Evolutionary conservation across 2,113 vertebrate species (phyloP), one percentile per base, ranked within the genome.

Genomic region (Phrynocephalus versicolor): DNA sequence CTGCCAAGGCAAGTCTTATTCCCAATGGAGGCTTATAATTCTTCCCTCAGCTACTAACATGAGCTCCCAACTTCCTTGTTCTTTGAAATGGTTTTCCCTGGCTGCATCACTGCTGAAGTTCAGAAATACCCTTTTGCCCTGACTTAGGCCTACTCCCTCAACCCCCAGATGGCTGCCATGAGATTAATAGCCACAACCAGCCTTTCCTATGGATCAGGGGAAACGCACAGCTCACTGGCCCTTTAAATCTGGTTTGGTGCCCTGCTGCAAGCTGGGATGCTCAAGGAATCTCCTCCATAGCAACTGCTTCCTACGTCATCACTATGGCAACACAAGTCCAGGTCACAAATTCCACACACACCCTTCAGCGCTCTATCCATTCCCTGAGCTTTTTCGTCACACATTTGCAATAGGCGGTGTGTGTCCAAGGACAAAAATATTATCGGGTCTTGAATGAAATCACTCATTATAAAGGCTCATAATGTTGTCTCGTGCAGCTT

Each of bases 241-340:
- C 67, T 74, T 84, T 74, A 84, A 84, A 80, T 67, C 1, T n/a
- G 27, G n/a, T 70, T 76, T 80, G 78, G 19, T 79, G 78, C 82
- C 73, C 33, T 83, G 77, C 33, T 23, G 70, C 62, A 79, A 27
- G 45, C 77, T 18, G 27, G n/a, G 64, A 67, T 33, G 18, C 60
- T 69, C 60, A 65, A 79, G 70, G 82, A 87, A 84, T 79, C 76
- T 80, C 77, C 87, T 67, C 87, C 82, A 80, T 55, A 27, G 82
- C 62, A 83, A 84, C 76, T 67, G 70, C 82, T 18, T 79, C 82
- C 81, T 74, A 41, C 45, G 55, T 75, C 70, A 83, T 84, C 16
- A 83, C 89, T 21, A 76, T 91, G 70, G 82, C 75, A 88, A 88
- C 82, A 18, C 45, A 37, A 41, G 76, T 83, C 60, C 82, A 80